Conservation (phyloP, 2,888 invertebrate genomes). For the Podotricha telesiphe region DNA sequence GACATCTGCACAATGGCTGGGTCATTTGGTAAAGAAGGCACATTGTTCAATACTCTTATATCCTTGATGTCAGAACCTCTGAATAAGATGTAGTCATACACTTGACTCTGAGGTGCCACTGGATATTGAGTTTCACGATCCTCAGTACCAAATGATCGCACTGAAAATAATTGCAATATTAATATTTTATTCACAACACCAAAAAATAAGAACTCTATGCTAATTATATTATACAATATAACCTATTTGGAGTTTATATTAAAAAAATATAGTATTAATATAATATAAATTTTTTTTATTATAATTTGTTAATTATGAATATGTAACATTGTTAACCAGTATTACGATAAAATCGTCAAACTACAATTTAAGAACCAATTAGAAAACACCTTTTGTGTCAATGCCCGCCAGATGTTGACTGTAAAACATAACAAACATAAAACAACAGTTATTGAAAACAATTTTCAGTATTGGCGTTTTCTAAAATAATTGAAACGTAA, state of each 20-base stretch:
- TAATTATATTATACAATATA: neutral
- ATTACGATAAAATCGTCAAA: neutral
- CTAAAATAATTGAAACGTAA: neutral
- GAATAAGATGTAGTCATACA: constrained; percentile 99
- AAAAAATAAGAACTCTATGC: neutral
- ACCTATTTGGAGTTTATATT: neutral
- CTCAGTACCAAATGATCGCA: constrained; percentile 99
- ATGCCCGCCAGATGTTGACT: constrained; percentile 21
- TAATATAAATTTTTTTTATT: neutral
- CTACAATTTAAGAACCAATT: constrained; percentile 12
- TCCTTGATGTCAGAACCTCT: constrained; percentile 99
- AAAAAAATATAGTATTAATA: neutral
- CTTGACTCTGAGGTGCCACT: constrained; percentile 97
- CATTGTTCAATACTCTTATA: constrained; percentile 96
- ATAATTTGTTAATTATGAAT: no score
- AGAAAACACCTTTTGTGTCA: constrained; percentile 18
- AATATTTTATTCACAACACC: neutral
- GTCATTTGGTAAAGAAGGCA: constrained; percentile 94
- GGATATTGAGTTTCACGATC: constrained; percentile 97
- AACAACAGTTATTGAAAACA: constrained; percentile 7
- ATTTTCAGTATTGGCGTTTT: neutral
- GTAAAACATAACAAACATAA: constrained; percentile 19
- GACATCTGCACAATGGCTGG: constrained; percentile 98
- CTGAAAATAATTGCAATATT: constrained; percentile 82
- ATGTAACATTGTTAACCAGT: no score